Evolutionary conservation across 2,888 invertebrate genomes (phyloP).

Genomic region (Marasmarcha lunaedactyla): DNA sequence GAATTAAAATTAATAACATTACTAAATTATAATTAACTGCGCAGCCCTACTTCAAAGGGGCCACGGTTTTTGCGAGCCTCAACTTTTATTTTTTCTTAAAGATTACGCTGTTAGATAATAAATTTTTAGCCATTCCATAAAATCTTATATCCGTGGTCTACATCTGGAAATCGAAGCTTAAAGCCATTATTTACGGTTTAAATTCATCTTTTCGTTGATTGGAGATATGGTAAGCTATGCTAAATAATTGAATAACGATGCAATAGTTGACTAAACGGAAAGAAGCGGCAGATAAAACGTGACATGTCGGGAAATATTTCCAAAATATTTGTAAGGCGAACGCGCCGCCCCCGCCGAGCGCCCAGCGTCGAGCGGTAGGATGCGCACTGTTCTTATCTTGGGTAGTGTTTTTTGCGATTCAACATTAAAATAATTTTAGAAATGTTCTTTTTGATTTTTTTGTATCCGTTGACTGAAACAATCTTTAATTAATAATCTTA

Average conservation of each 20-base stretch:
- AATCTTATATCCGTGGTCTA: constrained; percentile 8
- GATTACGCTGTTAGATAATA: constrained; percentile 62
- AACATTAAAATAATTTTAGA: too few species aligned
- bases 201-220: background rate
- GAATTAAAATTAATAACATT: constrained; percentile 9
- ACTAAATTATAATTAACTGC: constrained; percentile 28
- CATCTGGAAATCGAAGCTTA: constrained; percentile 13
- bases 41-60: constrained; percentile 41
- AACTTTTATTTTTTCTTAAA: constrained; percentile 59
- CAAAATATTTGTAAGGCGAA: constrained; percentile 66
- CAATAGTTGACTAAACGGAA: constrained; percentile 61
- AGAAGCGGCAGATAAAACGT: constrained; percentile 66
- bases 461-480: too few species aligned
- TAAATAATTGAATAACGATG: constrained; percentile 17
- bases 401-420: too few species aligned
- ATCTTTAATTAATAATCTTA: too few species aligned
- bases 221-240: background rate
- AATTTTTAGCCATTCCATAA: constrained; percentile 18
- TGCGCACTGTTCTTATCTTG: constrained; percentile 2
- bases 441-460: too few species aligned
- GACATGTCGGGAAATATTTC: constrained; percentile 69
- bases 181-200: background rate
- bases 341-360: too few species aligned
- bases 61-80: constrained; percentile 53
- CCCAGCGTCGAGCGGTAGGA: constrained; percentile 34